Evolutionary conservation across 2,888 invertebrate species (phyloP).

Genomic region (Gastrophysa polygoni): DNA sequence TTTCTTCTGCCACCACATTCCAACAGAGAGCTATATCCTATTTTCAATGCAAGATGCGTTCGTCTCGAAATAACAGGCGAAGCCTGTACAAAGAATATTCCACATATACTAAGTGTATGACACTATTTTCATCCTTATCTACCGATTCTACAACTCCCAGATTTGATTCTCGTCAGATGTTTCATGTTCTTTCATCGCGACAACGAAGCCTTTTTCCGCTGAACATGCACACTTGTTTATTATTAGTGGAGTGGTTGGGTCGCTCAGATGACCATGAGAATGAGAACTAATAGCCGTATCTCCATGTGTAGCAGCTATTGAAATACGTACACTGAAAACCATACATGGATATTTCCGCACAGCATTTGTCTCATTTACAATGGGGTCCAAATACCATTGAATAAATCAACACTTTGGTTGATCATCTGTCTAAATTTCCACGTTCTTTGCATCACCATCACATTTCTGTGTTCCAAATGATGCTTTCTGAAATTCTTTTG

Average conservation of each 20-base stretch:
- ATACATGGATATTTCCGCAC: constrained; percentile 62
- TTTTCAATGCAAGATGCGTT: constrained; percentile 28
- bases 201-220: not conserved
- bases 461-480: no score
- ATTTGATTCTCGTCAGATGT: not conserved
- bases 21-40: constrained; percentile 9
- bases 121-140: not conserved
- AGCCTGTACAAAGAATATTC: not conserved
- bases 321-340: constrained; percentile 62
- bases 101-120: not conserved
- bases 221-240: constrained; percentile 14
- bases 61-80: constrained; percentile 9
- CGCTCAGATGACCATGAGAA: no score
- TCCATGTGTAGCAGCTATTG: constrained; percentile 60
- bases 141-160: not conserved
- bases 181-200: not conserved
- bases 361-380: constrained; percentile 62
- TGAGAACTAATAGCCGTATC: constrained; percentile 46
- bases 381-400: constrained; percentile 63
- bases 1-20: constrained; percentile 13
- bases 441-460: no score
- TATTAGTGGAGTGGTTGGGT: not conserved
- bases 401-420: constrained; percentile 64
- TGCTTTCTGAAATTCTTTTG: no score
- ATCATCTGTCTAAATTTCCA: constrained; percentile 65